These are phyloP conservation scores for Murina feae DNA, from an alignment of 2,113 vertebrate genomes.

Conservation along the genomic window DNA sequence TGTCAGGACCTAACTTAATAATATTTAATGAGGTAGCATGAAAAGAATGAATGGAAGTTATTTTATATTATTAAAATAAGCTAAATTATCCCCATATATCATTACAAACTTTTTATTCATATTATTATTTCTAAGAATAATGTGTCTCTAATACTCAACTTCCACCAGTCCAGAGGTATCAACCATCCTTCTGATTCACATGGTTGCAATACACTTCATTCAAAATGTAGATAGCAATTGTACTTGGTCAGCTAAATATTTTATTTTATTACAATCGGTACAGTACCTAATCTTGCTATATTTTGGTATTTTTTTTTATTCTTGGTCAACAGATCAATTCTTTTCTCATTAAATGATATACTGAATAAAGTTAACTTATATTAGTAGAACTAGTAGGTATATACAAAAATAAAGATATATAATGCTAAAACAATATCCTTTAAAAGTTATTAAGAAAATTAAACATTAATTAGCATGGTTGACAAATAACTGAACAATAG, in stretches of 20 bases:
- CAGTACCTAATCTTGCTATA: neutral
- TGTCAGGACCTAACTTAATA: constrained; percentile 82
- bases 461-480: neutral
- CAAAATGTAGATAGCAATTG: neutral
- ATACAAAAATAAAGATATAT: neutral
- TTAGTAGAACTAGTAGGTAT: neutral
- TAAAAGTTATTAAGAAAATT: neutral
- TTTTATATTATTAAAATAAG: constrained; percentile 71
- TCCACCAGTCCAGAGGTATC: neutral
- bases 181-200: neutral
- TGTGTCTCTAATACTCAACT: neutral
- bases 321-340: neutral
- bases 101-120: constrained; percentile 67
- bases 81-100: constrained; percentile 70
- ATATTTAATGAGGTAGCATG: constrained; percentile 81
- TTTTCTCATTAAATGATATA: neutral
- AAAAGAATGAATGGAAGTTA: constrained; percentile 71
- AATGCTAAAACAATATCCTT: neutral
- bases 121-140: constrained; percentile 65
- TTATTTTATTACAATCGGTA: neutral
- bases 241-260: neutral
- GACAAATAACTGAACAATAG: neutral
- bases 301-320: neutral
- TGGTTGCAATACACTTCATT: neutral
- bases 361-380: neutral